phyloP scores from a whole-genome alignment of 2,888 invertebrate genomes.

The Platycnemis pennipes region DNA sequence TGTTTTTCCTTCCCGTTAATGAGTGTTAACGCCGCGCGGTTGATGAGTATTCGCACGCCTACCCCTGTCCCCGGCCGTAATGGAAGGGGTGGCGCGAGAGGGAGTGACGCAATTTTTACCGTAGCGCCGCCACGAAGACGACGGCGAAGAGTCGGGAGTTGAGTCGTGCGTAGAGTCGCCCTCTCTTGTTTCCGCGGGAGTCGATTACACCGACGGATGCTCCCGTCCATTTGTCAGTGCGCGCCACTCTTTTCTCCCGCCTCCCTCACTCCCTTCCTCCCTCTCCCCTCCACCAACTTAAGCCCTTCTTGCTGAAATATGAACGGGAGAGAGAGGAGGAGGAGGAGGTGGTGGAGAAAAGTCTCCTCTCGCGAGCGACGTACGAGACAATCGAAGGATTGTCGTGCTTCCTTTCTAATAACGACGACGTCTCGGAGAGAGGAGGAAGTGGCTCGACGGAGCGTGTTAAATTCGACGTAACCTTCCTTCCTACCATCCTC shows the following conservation, averaged over 20 bases:
- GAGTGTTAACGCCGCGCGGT: conserved; percentile 25
- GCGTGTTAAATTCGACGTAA: conserved; percentile 3
- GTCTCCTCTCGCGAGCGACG: neutral
- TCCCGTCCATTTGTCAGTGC: neutral
- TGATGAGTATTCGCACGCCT: neutral
- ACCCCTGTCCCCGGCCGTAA: no score
- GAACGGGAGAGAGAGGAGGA: neutral
- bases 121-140: no score
- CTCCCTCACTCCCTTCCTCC: neutral
- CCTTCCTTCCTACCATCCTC: neutral
- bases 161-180: neutral
- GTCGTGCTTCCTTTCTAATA: neutral
- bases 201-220: neutral
- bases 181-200: neutral
- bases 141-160: neutral
- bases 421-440: neutral
- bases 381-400: conserved; percentile 11
- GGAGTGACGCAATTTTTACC: no score
- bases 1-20: conserved; percentile 3
- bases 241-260: neutral
- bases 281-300: neutral
- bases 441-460: neutral
- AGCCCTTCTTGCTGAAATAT: neutral
- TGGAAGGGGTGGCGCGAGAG: neutral
- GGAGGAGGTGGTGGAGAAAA: neutral